Evolutionary conservation across 2,113 vertebrate genomes (phyloP), one percentile per base, ranked within the genome.

Genomic region (Mustela nigripes): DNA sequence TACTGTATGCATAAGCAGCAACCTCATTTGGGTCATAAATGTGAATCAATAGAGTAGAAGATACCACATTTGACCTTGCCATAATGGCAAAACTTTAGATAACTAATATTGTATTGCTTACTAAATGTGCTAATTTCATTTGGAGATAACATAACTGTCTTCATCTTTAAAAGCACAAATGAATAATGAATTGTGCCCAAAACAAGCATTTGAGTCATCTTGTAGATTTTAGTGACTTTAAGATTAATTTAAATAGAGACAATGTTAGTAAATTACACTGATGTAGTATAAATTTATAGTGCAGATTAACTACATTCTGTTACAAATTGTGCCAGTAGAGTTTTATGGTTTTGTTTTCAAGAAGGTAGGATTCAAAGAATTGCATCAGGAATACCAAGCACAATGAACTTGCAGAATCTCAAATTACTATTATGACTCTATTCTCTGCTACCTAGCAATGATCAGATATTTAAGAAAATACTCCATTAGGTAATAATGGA

Each of bases 21-120:
- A 98, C 98, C 98, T 98, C 95, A 97, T 93, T 98, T 98, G 83
- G 91, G 97, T 98, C 98, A 97, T 82, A 97, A 97, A 97, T 97
- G 63, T 98, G 98, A 99, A 98, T 98, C 98, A 99, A 65, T 94
- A 98, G 97, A 98, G 98, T 98, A 98, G 98, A 98, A 98, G 98
- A 93, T 97, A 97, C 97, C 81, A 94, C 5, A 31, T 93, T 94
- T 98, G 98, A 98, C 99, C 98, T 99, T 98, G 98, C 28, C 60
- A 92, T 98, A 97, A 98, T 97, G 93, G 94, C 84, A 98, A 98
- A 98, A 92, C 82, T 86, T 98, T 95, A 98, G 71, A 97, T 97
- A 45, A 15, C 42, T 58, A 48, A 45, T 82, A 90, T 92, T 94
- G 88, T 97, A 95, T 92, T 97, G 62, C 81, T 97, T 96, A 84